Base-by-base conservation (phyloP, 2,888 invertebrate species). In the Theretra japonica region DNA sequence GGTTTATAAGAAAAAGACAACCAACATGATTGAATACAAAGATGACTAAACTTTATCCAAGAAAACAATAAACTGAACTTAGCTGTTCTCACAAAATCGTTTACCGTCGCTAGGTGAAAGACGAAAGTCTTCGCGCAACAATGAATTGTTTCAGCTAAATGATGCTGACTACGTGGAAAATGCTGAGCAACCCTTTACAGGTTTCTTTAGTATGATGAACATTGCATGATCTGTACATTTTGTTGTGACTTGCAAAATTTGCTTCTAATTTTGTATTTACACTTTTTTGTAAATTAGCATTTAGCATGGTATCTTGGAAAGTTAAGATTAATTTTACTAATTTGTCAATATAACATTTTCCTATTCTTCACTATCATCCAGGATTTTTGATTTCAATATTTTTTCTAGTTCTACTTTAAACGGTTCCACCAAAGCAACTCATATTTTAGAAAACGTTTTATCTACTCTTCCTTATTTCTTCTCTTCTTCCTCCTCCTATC, bases 81-180 rank as follows among this genome's bases (percentile, higher is more conserved):
- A n/a, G n/a, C n/a, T 53, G n/a, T n/a, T 17, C 23, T 58, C 4
- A 7, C 30, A 8, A n/a, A 53, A 53, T 53, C 50, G 50, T 7
- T 53, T n/a, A 41, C 21, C 41, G 21, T 62, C 23, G 21, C 33
- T 21, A 48, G 65, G 48, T 65, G 8, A 62, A 65, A 62, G 65
- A 41, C 23, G 23, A 11, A 62, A 41, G 62, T 48, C n/a, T 30
- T 60, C 53, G 17, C n/a, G n/a, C 48, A 2, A 41, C 30, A 62
- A 41, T 65, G 41, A 21, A 41, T 62, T 62, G 23, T 65, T 65
- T 30, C 15, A 23, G 48, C 65, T 65, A 65, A 41, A 65, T 65
- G 41, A 41, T 65, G 41, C 21, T 65, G 62, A 41, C 21, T 41
- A 23, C 5, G 23, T 11, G 15, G 11, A 41, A 65, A 23, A 60